These are phyloP conservation scores for Asteroscopus sphinx DNA, from an alignment of 2,888 invertebrate genomes.

Conservation along the genomic window DNA sequence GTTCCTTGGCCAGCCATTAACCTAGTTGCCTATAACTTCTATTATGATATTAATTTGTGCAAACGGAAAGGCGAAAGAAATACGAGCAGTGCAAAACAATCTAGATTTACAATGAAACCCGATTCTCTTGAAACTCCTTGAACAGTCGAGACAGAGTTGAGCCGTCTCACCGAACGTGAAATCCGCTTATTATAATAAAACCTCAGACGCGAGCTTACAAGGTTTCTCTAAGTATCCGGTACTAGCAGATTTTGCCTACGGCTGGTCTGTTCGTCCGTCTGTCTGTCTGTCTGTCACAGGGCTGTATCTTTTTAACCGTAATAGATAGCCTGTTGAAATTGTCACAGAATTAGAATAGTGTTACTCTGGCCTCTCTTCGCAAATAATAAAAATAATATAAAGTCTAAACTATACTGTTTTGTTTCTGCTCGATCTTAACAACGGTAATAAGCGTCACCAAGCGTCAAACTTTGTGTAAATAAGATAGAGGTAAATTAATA, in stretches of 20 bases:
- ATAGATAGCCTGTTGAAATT: too few species aligned
- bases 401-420: too few species aligned
- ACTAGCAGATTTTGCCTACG: slow-evolving; percentile 14
- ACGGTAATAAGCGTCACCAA: too few species aligned
- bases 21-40: slow-evolving; percentile 33
- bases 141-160: slow-evolving; percentile 62
- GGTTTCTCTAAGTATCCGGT: slow-evolving; percentile 67
- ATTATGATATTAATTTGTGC: slow-evolving; percentile 46
- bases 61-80: slow-evolving; percentile 71
- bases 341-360: too few species aligned
- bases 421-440: too few species aligned
- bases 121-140: slow-evolving; percentile 76
- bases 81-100: slow-evolving; percentile 75
- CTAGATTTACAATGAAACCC: slow-evolving; percentile 83
- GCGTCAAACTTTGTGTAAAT: too few species aligned
- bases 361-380: too few species aligned
- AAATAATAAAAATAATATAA: too few species aligned
- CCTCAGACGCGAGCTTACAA: slow-evolving; percentile 67
- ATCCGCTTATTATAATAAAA: slow-evolving; percentile 83
- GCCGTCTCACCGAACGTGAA: slow-evolving; percentile 66
- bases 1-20: slow-evolving; percentile 33
- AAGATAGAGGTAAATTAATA: too few species aligned
- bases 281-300: too few species aligned
- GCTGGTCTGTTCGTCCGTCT: too few species aligned
- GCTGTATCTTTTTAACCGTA: too few species aligned